These are phyloP conservation scores for Antrozous pallidus DNA, from an alignment of 2,797 vertebrate genomes.

Conservation along the genomic window DNA sequence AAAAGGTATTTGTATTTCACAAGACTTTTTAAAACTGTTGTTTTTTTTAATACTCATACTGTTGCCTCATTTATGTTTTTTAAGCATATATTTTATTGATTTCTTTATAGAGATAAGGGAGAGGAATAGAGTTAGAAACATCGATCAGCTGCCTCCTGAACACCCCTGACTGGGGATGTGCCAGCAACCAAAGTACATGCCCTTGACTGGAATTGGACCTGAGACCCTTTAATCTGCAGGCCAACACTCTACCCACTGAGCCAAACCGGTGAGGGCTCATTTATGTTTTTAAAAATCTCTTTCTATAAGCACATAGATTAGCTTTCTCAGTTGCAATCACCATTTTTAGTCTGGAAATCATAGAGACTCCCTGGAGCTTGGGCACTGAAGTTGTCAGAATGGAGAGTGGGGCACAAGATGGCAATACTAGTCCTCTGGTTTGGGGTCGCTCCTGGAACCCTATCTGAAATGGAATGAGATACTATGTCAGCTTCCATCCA, in stretches of 20 bases:
- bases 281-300: not conserved
- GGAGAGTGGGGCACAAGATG: accelerated
- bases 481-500: no score
- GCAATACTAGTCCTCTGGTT: accelerated
- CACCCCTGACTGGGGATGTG: no score
- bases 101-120: no score
- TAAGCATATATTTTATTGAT: not conserved
- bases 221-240: no score
- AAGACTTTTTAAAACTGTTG: not conserved
- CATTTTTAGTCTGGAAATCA: not conserved
- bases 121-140: no score
- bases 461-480: not conserved
- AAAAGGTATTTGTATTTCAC: not conserved
- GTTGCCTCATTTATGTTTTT: not conserved
- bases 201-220: no score
- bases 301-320: not conserved
- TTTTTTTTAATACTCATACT: not conserved
- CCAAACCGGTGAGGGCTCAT: no score
- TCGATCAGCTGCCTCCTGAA: no score
- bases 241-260: no score
- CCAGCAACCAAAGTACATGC: no score
- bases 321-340: not conserved
- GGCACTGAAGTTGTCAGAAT: not conserved
- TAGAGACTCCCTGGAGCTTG: not conserved
- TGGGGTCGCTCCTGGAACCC: accelerated